A percentile compares a stretch with the other conserved stretches of the same genome.
These are phyloP conservation scores for Aldabrachelys gigantea DNA, from an alignment of 2,113 vertebrate species.

Conservation along the genomic window DNA sequence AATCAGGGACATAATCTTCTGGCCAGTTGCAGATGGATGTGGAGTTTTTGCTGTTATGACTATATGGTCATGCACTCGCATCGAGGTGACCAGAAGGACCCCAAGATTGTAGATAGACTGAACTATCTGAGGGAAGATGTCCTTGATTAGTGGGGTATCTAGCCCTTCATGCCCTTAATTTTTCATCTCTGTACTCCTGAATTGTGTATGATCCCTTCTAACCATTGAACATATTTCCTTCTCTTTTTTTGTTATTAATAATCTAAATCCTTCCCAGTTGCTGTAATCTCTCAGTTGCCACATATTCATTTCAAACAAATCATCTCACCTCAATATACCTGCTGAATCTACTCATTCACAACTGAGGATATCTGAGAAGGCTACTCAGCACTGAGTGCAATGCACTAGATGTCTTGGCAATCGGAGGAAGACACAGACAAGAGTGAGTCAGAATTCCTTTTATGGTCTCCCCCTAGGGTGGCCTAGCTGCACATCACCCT, in stretches of 20 bases:
- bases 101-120: not conserved
- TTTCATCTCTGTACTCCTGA: not conserved
- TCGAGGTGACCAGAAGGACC: not conserved
- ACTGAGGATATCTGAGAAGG: not conserved
- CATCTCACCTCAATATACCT: not conserved
- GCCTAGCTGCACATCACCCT: not conserved
- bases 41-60: not conserved
- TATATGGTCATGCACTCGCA: not conserved
- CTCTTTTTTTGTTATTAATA: not conserved
- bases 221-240: not conserved
- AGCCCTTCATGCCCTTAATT: not conserved
- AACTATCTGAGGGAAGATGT: not conserved
- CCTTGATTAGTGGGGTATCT: not conserved
- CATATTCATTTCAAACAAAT: not conserved
- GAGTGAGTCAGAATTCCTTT: not conserved
- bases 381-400: not conserved
- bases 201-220: not conserved
- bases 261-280: not conserved
- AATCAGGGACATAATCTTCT: not conserved
- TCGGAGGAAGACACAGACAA: not conserved
- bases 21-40: not conserved
- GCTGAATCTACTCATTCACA: not conserved
- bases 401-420: not conserved
- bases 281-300: not conserved
- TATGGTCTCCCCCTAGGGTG: not conserved